Conservation (phyloP, 2,888 invertebrate species). For the Eupithecia centaureata region DNA sequence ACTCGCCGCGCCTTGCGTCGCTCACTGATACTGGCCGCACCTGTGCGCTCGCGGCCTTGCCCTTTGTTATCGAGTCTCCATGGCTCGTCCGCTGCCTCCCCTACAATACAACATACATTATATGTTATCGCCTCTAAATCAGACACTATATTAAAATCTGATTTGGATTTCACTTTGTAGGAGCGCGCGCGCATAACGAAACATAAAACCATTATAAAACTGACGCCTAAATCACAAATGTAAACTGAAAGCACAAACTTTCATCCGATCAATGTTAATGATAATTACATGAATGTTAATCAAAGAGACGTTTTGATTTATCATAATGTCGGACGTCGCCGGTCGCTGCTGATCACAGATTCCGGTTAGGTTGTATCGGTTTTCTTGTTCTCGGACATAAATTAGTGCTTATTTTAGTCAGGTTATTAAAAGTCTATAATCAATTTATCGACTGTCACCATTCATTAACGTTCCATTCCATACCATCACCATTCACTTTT, state of each 20-base stretch:
- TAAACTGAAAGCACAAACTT: neutral
- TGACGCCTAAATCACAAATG: neutral
- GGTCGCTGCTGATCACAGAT: neutral
- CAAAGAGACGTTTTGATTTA: neutral
- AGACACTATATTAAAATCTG: neutral
- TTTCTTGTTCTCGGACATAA: neutral
- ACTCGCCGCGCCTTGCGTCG: neutral
- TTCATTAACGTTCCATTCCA: neutral
- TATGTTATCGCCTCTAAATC: neutral
- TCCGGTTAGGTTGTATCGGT: neutral
- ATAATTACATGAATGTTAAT: neutral
- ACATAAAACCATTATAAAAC: no score
- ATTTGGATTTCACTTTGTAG: neutral
- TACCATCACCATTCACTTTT: no score
- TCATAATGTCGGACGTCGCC: neutral
- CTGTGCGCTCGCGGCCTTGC: constrained; percentile 25
- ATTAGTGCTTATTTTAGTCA: neutral
- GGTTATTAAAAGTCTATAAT: neutral
- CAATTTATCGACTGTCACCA: neutral
- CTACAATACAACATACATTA: neutral
- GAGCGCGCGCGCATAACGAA: neutral
- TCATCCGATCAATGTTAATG: neutral
- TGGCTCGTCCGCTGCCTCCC: no score
- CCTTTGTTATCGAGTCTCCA: constrained; percentile 19
- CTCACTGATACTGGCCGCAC: constrained; percentile 27